Evolutionary conservation across 2,888 invertebrate species (phyloP), one percentile per base, ranked within the genome.

Genomic region (Megastigmus dorsalis): DNA sequence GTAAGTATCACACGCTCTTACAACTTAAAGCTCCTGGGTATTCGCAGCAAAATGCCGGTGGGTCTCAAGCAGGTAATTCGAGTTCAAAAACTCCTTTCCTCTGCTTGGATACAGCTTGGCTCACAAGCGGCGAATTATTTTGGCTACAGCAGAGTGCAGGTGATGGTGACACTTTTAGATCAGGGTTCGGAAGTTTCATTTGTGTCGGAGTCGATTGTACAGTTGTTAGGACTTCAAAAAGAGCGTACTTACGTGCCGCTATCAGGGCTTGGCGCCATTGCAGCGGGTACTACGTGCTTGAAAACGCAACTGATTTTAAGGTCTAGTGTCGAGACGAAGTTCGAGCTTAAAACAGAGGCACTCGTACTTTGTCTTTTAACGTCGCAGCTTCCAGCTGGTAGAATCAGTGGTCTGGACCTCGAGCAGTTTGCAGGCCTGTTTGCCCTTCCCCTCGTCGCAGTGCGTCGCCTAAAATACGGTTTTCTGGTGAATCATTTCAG

Each of bases 151-250:
- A 7, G 28, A 18, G 65, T 75, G 6, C 4, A 5, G 23, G 43
- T 75, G 7, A 15, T 41, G 3, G 75, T 0, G 75, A n/a, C 71
- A 10, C 54, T 75, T 3, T 9, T 71, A 7, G 75, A 75, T 71
- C 71, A 71, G 30, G 71, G 75, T 0, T 66, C 71, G 28, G 60
- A 75, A 48, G 50, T 41, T 9, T 52, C 66, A 6, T 75, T 75
- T 33, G 30, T 75, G 7, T 30, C 66, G 15, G 75, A 60, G 43
- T 59, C 70, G 0, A 13, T 60, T 9, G 70, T 52, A 3, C 75
- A 71, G 57, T 9, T 59, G 13, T 28, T 75, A 4, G 60, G 48
- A n/a, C 52, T 62, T 3, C 33, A 4, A 4, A 33, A 33, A 33
- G 9, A 4, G 4, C 4, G 1, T 18, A 18, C 20, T 0, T 45